Evolutionary conservation across 1,140 invertebrate species (phyloP), one percentile per base, ranked within the genome.

Genomic region (Drosophila funebris): DNA sequence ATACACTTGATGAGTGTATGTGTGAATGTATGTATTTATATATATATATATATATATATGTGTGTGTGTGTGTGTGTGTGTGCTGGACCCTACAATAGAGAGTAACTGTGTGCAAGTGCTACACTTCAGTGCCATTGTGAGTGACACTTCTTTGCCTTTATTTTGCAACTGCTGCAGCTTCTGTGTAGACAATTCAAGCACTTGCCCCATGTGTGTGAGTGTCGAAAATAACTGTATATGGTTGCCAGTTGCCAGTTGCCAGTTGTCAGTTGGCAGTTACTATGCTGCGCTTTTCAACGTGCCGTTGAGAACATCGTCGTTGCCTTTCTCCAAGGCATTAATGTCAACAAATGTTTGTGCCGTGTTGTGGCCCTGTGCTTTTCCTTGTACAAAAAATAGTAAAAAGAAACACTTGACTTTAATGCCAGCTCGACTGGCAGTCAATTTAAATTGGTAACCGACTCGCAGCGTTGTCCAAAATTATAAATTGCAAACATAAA

Each of bases 401-500:
- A 36, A 4, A 8, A 13, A 1, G n/a, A 43, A 44, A 16, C 37
- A 48, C 37, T 73, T 54, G 27, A 41, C 36, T 48, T 31, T 18
- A 33, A 31, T 52, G 16, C 41, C 27, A 43, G 41, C 70, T 63
- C 22, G 29, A 69, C 39, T 74, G 78, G 24, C 67, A 84, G 74
- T 87, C 82, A 77, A 88, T 85, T 78, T 73, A 41, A 82, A 72
- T 73, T 68, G 52, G 36, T 31, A 14, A 67, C 44, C 41, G 67
- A 24, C 39, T 61, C 56, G 27, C 56, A 64, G 33, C 67, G 64
- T 41, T 74, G 76, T 52, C 50, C 57, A 58, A 64, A 82, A 62
- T 72, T 82, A 78, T 87, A 88, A 78, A 87, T 87, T 82, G 71
- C 71, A 76, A 76, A 75, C 71, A 82, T 88, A 82, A 82, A 82